These are phyloP conservation scores for Meloe dianella DNA, from an alignment of 2,888 invertebrate species.

Conservation along the genomic window DNA sequence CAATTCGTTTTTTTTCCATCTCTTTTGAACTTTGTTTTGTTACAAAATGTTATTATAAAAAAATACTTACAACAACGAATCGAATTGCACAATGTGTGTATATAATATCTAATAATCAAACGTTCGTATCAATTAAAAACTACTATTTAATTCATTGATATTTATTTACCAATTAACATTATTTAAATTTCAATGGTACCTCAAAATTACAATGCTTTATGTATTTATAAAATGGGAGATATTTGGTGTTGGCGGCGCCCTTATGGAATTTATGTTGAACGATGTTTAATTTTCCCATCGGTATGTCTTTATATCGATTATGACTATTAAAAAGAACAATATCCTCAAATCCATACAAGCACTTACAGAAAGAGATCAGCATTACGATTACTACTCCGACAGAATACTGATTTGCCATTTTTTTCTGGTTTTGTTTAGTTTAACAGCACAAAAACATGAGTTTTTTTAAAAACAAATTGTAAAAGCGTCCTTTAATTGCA, in stretches of 20 bases:
- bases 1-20: not conserved
- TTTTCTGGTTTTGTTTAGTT: not conserved
- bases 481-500: conserved; percentile 52
- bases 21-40: not conserved
- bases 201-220: conserved; percentile 46
- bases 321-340: not conserved
- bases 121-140: conserved; percentile 9
- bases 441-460: not conserved
- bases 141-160: conserved; percentile 21
- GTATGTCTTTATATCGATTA: conserved; percentile 7
- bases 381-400: too few species aligned
- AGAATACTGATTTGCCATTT: not conserved
- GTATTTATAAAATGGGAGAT: conserved; percentile 21
- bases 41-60: not conserved
- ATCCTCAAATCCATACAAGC: too few species aligned
- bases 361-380: too few species aligned
- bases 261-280: conserved; percentile 3
- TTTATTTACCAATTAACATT: conserved; percentile 55
- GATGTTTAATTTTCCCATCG: conserved; percentile 10
- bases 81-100: not conserved
- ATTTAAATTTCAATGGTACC: conserved; percentile 40
- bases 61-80: not conserved
- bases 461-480: conserved; percentile 27
- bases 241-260: conserved; percentile 10
- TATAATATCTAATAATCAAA: not conserved